These are phyloP conservation scores for Vollenhovia emeryi DNA, from an alignment of 1,140 invertebrate genomes.

Conservation along the genomic window DNA sequence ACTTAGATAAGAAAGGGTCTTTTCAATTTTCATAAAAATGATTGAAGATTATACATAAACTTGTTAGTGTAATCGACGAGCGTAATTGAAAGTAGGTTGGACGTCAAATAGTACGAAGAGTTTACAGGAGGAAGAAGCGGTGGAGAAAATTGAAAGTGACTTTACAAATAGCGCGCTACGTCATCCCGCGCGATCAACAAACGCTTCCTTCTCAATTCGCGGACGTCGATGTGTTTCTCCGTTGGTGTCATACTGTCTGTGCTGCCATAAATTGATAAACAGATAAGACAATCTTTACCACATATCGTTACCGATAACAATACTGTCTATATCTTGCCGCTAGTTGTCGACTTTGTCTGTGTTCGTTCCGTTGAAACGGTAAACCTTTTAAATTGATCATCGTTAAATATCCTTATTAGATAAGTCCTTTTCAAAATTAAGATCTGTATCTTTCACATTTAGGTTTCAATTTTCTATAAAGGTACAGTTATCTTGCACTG, in stretches of 20 bases:
- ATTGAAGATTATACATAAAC: not conserved
- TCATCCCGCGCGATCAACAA: slow-evolving; percentile 29
- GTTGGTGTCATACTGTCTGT: slow-evolving; percentile 77
- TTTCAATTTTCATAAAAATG: not conserved
- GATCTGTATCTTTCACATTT: not conserved
- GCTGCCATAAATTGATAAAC: slow-evolving; percentile 77
- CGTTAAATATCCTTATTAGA: not conserved
- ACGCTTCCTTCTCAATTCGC: slow-evolving; percentile 59
- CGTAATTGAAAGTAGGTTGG: not conserved
- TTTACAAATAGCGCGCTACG: not conserved
- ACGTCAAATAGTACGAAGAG: not conserved
- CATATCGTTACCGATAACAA: slow-evolving; percentile 68
- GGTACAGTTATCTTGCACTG: not conserved
- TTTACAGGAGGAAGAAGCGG: not conserved
- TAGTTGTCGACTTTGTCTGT: slow-evolving; percentile 29
- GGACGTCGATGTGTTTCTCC: slow-evolving; percentile 55
- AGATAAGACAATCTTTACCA: slow-evolving; percentile 59
- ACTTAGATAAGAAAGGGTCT: not conserved
- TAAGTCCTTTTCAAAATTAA: not conserved
- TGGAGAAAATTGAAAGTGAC: not conserved
- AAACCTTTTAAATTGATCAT: not conserved
- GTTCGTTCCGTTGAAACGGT: not conserved
- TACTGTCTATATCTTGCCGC: slow-evolving; percentile 21
- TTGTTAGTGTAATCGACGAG: not conserved
- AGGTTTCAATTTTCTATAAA: not conserved